phyloP scores from a whole-genome alignment of 2,888 invertebrate species.

The Atrina japonica region DNA sequence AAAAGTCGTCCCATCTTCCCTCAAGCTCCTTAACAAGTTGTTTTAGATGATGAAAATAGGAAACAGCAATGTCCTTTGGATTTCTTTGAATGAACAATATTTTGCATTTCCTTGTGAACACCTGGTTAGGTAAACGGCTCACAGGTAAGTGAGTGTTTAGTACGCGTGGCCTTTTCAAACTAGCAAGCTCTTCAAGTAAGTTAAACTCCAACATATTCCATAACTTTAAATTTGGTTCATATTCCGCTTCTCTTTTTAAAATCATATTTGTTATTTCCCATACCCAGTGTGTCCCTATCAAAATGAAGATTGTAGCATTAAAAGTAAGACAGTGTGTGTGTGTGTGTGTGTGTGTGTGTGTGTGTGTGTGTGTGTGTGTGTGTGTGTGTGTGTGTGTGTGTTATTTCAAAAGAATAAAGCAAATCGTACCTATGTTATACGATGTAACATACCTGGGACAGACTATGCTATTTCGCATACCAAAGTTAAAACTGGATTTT shows the following conservation, averaged over 20 bases:
- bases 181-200: slow-evolving; percentile 32
- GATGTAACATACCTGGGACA: too few species aligned
- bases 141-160: slow-evolving; percentile 51
- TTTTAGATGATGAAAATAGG: slow-evolving; percentile 43
- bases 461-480: too few species aligned
- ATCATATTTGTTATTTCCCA: slow-evolving; percentile 58
- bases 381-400: too few species aligned
- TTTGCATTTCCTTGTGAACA: slow-evolving; percentile 47
- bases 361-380: too few species aligned
- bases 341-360: too few species aligned
- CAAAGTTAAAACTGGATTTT: too few species aligned
- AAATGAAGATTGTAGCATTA: too few species aligned
- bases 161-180: slow-evolving; percentile 44
- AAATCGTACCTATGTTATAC: too few species aligned
- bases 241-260: slow-evolving; percentile 46
- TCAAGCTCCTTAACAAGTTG: background rate
- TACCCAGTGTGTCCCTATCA: slow-evolving; percentile 59
- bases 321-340: too few species aligned
- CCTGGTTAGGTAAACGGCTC: slow-evolving; percentile 36
- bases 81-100: slow-evolving; percentile 49
- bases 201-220: slow-evolving; percentile 52
- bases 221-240: slow-evolving; percentile 43
- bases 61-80: slow-evolving; percentile 52
- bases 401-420: too few species aligned
- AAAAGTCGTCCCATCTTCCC: slow-evolving; percentile 5